phyloP scores from a whole-genome alignment of 1,140 invertebrate genomes.

The Venustaconcha ellipsiformis region DNA sequence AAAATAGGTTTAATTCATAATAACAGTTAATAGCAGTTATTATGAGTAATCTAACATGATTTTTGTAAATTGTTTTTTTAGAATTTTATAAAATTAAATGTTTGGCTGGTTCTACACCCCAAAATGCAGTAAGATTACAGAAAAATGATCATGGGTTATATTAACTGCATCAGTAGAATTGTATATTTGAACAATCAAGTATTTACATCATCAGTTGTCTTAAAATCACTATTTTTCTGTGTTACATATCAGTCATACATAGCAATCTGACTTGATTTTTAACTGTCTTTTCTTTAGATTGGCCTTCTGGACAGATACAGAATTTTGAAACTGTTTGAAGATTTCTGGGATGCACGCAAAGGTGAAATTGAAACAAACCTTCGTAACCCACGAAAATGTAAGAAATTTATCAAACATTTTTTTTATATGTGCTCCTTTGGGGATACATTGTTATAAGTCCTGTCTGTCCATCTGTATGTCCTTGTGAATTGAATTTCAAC shows the following conservation, averaged over 20 bases:
- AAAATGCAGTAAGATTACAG: too few species aligned
- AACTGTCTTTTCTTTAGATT: conserved; percentile 42
- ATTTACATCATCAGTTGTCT: not conserved
- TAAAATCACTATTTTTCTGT: conserved; percentile 1
- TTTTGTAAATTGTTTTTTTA: too few species aligned
- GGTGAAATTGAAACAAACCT: conserved; percentile 38
- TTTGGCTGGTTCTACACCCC: too few species aligned
- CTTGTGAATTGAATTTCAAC: not conserved
- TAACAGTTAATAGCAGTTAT: too few species aligned
- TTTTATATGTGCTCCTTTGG: not conserved
- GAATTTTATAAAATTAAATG: too few species aligned
- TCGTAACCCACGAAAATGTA: conserved; percentile 62
- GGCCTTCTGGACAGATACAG: conserved; percentile 60
- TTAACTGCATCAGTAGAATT: too few species aligned
- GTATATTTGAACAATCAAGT: not conserved
- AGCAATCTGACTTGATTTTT: not conserved
- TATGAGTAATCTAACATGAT: too few species aligned
- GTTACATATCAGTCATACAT: not conserved
- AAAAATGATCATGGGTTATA: too few species aligned
- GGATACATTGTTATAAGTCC: not conserved
- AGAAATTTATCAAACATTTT: conserved; percentile 9
- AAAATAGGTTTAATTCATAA: too few species aligned
- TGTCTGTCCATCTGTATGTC: not conserved
- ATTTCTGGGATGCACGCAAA: conserved; percentile 54
- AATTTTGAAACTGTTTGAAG: conserved; percentile 60